Evolutionary conservation across 2,888 invertebrate species (phyloP), one percentile per base, ranked within the genome.

Genomic region (Oscheius myriophilus): DNA sequence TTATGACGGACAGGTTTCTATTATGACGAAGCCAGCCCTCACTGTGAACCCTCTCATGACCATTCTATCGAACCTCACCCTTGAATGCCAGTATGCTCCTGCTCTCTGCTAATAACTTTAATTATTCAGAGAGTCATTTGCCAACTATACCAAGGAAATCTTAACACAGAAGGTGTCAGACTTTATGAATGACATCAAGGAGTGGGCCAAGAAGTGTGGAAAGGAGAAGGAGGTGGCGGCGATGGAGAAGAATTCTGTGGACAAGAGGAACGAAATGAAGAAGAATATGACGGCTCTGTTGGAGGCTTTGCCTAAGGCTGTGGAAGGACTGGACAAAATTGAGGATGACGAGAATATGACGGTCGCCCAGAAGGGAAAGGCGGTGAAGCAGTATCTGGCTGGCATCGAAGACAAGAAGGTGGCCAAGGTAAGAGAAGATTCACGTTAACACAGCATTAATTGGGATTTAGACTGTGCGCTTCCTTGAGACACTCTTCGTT

Each of bases 191-290:
- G 49, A 49, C 3, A 33, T 61, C 33, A 23, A 18, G 7, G 18
- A 25, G 12, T 61, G 61, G 61, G 25, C 46, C 7, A 18, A 3
- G 9, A 39, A 12, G n/a, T 61, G 61, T 49, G 49, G 21, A 25
- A 61, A 61, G 39, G 61, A 46, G 39, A 49, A 61, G n/a, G 49
- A 33, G 25, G 61, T 61, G 11, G 18, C 46, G 9, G 61, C 26
- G 25, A 6, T 61, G 49, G 25, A 21, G 11, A 49, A 33, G 33
- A 33, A 33, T 33, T 33, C 33, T 33, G 33, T 33, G 33, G 33
- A 45, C 2, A 46, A 46, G 49, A 61, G 33, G 33, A 33, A 46
- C 14, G 49, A 7, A 7, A 46, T 46, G 33, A 21, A 46, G 39
- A 46, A 46, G 26, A 45, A 61, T 14, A 49, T 61, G 25, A 26